Evolutionary conservation across 2,797 vertebrate species (phyloP), one percentile per base, ranked within the genome.

Genomic region (Craterocephalus amniculus): DNA sequence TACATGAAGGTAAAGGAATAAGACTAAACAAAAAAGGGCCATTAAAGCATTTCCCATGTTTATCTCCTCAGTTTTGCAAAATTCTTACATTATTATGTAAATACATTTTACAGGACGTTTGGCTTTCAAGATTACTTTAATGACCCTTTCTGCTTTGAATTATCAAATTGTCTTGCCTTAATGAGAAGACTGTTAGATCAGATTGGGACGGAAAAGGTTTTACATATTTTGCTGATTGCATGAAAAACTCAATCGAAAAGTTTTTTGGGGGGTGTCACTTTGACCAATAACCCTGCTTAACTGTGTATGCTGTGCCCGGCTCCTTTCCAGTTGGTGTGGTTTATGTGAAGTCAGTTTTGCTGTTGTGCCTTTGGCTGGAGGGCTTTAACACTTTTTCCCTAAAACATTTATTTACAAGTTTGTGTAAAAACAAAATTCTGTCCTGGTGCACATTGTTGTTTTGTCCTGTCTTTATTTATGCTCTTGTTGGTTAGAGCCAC

Each of bases 291-390:
- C 7, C 27, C 29, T 31, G 27, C 52, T 29, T 55, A 32, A 63
- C 26, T 62, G 27, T 80, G 57, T 68, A 49, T 62, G 57, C 45
- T 58, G 58, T 79, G 56, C 36, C 32, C 1, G 45, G 56, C 26
- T 58, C 45, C 38, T 70, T 51, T 61, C 62, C 29, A 12, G 60
- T 65, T 59, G 38, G 34, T 62, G 71, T 49, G n/a, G 40, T 75
- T 58, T 78, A 11, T 78, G 63, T 80, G 40, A 69, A 54, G 56
- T 78, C 48, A 32, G 57, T 14, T 51, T 82, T 66, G 76, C 74
- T 84, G 56, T 79, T 78, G 87, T 90, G 87, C 88, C 85, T 89
- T 90, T 81, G 55, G 76, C 78, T 75, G 63, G 52, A 72, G 36
- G 63, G 78, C 45, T 76, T 78, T 43, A 27, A 62, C 67, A 48